These are phyloP conservation scores for Squalus acanthias DNA, from an alignment of 2,797 vertebrate species.

Conservation along the genomic window DNA sequence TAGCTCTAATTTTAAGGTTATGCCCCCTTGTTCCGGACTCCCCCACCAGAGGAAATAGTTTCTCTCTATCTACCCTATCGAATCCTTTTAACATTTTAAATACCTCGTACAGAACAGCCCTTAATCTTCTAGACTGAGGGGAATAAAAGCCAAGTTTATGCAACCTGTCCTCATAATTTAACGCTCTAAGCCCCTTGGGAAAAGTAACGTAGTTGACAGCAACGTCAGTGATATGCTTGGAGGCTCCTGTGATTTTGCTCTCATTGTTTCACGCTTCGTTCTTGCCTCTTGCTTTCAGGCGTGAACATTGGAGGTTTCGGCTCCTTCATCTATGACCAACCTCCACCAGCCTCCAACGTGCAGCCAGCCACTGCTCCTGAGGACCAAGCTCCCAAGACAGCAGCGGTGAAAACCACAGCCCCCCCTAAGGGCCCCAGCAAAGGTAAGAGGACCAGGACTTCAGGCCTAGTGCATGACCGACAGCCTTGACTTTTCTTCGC, in stretches of 20 bases:
- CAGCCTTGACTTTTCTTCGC: background rate
- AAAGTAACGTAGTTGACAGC: background rate
- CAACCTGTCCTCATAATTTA: background rate
- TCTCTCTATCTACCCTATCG: background rate
- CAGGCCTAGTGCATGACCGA: background rate
- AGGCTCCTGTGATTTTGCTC: background rate
- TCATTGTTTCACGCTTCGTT: background rate
- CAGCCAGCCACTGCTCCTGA: conserved; percentile 52
- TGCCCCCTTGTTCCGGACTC: background rate
- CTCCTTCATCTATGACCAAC: conserved; percentile 86
- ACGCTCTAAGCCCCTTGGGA: background rate
- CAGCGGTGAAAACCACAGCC: conserved; percentile 66
- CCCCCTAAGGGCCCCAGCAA: conserved; percentile 74
- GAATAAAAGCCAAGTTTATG: background rate
- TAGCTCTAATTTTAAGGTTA: background rate
- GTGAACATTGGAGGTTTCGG: conserved; percentile 92
- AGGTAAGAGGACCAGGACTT: conserved; percentile 61
- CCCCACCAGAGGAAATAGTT: background rate
- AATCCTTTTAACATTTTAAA: background rate
- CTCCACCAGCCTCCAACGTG: conserved; percentile 56
- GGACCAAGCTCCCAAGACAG: conserved; percentile 60
- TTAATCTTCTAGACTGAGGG: background rate
- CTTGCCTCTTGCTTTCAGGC: conserved; percentile 55
- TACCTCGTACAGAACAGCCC: background rate
- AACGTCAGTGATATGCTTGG: background rate